Conservation (phyloP, 2,113 vertebrate genomes). For the Thinocorus orbignyianus region DNA sequence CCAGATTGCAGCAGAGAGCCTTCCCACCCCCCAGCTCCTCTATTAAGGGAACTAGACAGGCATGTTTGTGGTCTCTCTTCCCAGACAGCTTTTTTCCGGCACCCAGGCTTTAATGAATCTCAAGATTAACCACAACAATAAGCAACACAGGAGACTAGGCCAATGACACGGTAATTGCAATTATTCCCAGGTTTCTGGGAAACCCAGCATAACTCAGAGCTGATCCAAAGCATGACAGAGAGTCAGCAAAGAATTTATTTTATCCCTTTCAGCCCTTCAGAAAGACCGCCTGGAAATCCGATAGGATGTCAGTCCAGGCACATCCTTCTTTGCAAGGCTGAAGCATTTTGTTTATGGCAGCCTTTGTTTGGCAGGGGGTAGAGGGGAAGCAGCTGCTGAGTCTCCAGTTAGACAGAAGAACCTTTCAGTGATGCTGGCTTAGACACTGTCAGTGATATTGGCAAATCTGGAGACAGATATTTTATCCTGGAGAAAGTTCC, state of each 20-base stretch:
- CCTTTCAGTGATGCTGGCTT: background rate
- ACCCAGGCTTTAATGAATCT: conserved; percentile 22
- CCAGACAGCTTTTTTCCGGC: conserved; percentile 13
- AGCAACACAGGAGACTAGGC: background rate
- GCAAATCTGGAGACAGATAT: background rate
- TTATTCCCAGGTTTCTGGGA: conserved; percentile 27
- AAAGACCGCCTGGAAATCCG: conserved; percentile 24
- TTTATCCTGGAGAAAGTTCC: background rate
- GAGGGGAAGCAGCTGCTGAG: conserved; percentile 29
- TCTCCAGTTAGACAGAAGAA: background rate
- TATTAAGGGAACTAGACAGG: background rate
- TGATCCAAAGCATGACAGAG: background rate
- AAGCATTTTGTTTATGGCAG: background rate
- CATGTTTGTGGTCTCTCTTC: conserved; percentile 33
- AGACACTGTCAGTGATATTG: background rate
- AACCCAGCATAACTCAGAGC: background rate
- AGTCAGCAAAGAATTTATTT: background rate
- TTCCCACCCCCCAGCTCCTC: background rate
- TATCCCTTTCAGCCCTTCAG: conserved; percentile 14
- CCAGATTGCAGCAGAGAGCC: background rate
- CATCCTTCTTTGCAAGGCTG: background rate
- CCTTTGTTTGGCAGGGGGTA: conserved; percentile 15
- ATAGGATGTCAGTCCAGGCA: background rate
- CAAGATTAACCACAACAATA: conserved; percentile 26
- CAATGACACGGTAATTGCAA: background rate